Conservation (phyloP, 2,113 vertebrate genomes). For the Clarias macrocephalus region DNA sequence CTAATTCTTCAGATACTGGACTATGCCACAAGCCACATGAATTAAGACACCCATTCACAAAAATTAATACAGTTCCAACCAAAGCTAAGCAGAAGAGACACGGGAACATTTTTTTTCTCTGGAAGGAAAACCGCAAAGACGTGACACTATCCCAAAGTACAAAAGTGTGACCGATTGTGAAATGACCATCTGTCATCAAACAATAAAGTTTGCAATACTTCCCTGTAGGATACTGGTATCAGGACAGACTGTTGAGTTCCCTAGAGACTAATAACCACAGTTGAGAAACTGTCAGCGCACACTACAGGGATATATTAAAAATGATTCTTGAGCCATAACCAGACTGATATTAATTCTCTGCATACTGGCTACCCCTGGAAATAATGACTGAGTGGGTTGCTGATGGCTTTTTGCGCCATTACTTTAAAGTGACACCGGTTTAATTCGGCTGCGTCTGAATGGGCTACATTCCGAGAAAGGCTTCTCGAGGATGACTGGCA, state of each 20-base stretch:
- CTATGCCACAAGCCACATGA: neutral
- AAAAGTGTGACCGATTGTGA: neutral
- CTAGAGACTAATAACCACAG: constrained; percentile 14
- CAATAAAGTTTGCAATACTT: constrained; percentile 12
- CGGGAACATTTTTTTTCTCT: neutral
- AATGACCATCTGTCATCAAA: constrained; percentile 16
- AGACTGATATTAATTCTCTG: constrained; percentile 24
- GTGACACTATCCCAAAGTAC: neutral
- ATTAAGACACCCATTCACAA: neutral
- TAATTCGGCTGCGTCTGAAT: constrained; percentile 63
- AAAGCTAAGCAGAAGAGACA: no score
- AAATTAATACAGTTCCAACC: neutral
- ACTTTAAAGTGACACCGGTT: constrained; percentile 59
- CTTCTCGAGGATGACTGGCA: constrained; percentile 47
- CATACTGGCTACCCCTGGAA: constrained; percentile 44
- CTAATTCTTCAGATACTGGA: neutral
- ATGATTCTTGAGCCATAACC: constrained; percentile 33
- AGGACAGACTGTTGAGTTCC: neutral
- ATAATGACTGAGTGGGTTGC: constrained; percentile 52
- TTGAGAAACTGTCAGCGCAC: neutral
- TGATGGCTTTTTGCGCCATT: constrained; percentile 57
- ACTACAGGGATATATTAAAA: constrained; percentile 29
- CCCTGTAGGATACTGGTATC: neutral
- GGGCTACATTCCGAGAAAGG: constrained; percentile 54
- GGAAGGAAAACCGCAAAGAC: neutral